These are phyloP conservation scores for Diachasma alloeum DNA, from an alignment of 1,140 invertebrate genomes.

Conservation along the genomic window DNA sequence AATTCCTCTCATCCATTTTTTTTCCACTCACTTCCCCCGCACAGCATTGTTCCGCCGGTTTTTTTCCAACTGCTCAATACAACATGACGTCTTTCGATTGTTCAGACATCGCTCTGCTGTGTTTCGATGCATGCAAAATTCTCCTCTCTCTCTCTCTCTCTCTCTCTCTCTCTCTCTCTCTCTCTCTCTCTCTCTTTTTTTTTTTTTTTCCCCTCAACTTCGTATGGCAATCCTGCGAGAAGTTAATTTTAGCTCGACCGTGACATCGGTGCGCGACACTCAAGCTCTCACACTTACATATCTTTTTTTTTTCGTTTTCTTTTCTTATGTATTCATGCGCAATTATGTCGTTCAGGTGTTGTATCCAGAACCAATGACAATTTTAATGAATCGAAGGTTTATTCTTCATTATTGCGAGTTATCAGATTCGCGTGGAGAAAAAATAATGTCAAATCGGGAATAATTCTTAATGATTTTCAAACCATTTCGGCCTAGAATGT, in stretches of 20 bases:
- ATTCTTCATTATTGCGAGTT: not conserved
- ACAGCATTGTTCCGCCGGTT: not conserved
- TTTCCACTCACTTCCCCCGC: not conserved
- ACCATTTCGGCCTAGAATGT: too few species aligned
- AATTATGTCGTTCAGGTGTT: slow-evolving; percentile 43
- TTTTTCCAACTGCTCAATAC: not conserved
- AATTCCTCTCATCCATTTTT: not conserved
- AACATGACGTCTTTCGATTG: not conserved
- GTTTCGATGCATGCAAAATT: not conserved
- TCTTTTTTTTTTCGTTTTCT: slow-evolving; percentile 24
- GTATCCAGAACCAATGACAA: not conserved
- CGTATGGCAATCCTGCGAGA: slow-evolving; percentile 1
- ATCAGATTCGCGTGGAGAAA: too few species aligned
- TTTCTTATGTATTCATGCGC: slow-evolving; percentile 20
- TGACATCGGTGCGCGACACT: slow-evolving; percentile 47
- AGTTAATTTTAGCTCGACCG: slow-evolving; percentile 58
- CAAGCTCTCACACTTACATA: slow-evolving; percentile 25
- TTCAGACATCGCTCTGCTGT: not conserved
- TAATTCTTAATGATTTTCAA: too few species aligned
- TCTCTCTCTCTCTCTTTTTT: not conserved
- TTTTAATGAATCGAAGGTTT: not conserved
- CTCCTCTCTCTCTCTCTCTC: not conserved
- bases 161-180: not conserved
- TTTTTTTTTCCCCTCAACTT: not conserved
- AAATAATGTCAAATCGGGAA: too few species aligned